Evolutionary conservation across 2,888 invertebrate species (phyloP).

Genomic region (Platycnemis pennipes): DNA sequence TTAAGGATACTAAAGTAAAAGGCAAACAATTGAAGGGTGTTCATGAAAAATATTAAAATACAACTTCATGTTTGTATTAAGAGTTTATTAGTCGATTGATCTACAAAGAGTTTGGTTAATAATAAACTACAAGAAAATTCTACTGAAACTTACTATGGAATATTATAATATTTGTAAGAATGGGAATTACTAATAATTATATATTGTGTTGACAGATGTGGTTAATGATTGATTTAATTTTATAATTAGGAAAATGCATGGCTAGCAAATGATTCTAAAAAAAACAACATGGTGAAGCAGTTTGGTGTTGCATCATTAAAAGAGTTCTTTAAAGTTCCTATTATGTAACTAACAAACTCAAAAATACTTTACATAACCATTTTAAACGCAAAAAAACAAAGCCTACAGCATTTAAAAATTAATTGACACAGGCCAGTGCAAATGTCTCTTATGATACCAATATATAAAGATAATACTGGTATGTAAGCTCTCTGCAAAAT

Average conservation of each 20-base stretch:
- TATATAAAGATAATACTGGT: background rate
- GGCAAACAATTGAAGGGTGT: background rate
- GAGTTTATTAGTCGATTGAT: slow-evolving; percentile 34
- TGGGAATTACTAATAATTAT: background rate
- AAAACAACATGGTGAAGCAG: background rate
- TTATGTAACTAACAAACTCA: background rate
- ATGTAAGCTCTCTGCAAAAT: background rate
- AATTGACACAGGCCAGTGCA: background rate
- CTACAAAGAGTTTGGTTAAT: slow-evolving; percentile 60
- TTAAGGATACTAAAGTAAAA: background rate
- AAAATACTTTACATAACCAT: background rate
- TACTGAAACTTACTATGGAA: background rate
- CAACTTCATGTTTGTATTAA: slow-evolving; percentile 38
- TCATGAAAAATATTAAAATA: slow-evolving; percentile 44
- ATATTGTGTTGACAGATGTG: background rate
- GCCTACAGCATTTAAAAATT: background rate
- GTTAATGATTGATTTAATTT: background rate
- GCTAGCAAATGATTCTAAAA: background rate
- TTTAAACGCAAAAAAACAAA: background rate
- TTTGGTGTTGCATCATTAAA: background rate
- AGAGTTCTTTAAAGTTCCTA: background rate
- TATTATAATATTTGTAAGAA: background rate
- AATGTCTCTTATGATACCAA: background rate
- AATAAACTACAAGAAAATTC: slow-evolving; percentile 28
- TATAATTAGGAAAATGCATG: background rate